phyloP scores from a whole-genome alignment of 2,113 vertebrate genomes.

The Anoura caudifer region DNA sequence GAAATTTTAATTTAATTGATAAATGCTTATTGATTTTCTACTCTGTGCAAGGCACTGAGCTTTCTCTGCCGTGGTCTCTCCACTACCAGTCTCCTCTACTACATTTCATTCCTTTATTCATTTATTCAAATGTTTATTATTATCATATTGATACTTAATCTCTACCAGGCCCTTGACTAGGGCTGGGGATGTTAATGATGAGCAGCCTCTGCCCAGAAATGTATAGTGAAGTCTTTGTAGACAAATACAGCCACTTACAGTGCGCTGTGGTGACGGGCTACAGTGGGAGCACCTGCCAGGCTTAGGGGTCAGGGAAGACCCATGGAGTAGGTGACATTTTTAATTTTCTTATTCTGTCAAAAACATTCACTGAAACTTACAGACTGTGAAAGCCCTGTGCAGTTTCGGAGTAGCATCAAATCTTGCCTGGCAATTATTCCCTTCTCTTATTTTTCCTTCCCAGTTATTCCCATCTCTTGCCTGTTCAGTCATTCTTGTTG shows the following conservation, averaged over 20 bases:
- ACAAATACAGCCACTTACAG: too few species aligned
- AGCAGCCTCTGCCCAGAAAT: neutral
- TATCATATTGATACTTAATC: neutral
- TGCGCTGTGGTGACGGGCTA: accelerated
- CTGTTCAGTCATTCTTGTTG: neutral
- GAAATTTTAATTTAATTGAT: neutral
- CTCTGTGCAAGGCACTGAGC: neutral
- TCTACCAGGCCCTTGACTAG: neutral
- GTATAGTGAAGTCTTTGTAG: neutral
- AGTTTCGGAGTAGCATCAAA: neutral
- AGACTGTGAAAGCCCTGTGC: neutral
- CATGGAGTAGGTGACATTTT: neutral
- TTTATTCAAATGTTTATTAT: neutral
- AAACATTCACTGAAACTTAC: neutral
- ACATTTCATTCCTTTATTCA: neutral
- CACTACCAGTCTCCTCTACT: neutral
- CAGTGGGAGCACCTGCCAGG: neutral
- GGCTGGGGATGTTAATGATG: neutral
- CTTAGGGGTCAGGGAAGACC: neutral
- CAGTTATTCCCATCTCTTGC: neutral
- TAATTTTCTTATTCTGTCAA: neutral
- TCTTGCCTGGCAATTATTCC: neutral
- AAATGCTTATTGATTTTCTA: neutral
- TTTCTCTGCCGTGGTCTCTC: neutral
- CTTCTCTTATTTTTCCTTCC: neutral